Conservation (phyloP, 2,797 vertebrate genomes). For the Tiaroga cobitis region DNA sequence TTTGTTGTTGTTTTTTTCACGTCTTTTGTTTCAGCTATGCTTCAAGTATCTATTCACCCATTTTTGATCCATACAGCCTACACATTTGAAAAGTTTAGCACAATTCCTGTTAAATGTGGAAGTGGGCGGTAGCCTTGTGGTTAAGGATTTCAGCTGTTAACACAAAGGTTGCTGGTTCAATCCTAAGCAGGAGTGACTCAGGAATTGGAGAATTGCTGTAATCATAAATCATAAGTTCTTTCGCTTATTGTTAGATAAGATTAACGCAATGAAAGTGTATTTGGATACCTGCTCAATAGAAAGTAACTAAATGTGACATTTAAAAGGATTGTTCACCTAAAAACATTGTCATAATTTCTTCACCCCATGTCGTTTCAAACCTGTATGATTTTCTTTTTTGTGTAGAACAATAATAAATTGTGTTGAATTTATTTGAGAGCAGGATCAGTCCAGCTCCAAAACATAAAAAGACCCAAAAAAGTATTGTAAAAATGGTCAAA, state of each 20-base stretch:
- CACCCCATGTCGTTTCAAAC: not conserved
- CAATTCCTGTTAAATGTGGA: constrained; percentile 33
- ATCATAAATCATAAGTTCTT: not conserved
- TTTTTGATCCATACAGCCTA: constrained; percentile 24
- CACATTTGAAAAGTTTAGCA: constrained; percentile 33
- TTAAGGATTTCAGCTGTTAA: constrained; percentile 16
- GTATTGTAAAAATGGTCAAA: not conserved
- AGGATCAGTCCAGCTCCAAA: not conserved
- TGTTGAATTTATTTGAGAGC: not conserved
- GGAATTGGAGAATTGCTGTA: not conserved
- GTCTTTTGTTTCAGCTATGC: constrained; percentile 37
- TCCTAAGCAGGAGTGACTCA: constrained; percentile 26
- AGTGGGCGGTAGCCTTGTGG: not conserved
- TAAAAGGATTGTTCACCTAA: not conserved
- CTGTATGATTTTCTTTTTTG: not conserved
- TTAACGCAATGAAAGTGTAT: not conserved
- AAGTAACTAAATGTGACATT: not conserved
- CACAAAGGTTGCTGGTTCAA: constrained; percentile 38
- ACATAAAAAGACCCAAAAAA: not conserved
- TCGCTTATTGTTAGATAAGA: not conserved
- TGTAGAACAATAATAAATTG: not conserved
- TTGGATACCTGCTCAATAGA: not conserved
- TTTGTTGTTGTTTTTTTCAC: constrained; percentile 4
- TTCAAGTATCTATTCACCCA: constrained; percentile 40
- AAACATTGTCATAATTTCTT: not conserved